Evolutionary conservation across 2,797 vertebrate genomes (phyloP).

Genomic region (Sebastes alutus): DNA sequence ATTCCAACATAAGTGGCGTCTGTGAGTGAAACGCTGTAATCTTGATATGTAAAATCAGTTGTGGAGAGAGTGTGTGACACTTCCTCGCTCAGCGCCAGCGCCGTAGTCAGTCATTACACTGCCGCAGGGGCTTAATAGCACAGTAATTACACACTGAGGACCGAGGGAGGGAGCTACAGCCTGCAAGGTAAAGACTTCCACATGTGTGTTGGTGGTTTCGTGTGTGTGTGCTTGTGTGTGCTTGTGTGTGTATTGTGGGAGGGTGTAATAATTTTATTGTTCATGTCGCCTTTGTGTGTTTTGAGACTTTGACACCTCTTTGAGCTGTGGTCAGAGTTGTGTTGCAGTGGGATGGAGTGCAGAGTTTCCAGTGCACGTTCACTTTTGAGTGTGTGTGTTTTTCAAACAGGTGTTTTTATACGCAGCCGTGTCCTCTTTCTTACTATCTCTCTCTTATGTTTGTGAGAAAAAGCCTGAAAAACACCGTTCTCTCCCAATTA

Average conservation of each 20-base stretch:
- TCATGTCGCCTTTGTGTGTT: slow-evolving; percentile 51
- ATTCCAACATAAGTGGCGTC: neutral
- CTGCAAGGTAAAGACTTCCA: slow-evolving; percentile 77
- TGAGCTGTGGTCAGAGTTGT: slow-evolving; percentile 49
- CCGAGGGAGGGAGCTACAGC: slow-evolving; percentile 52
- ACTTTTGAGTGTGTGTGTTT: neutral
- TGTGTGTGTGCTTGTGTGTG: slow-evolving; percentile 24
- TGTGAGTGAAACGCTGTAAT: slow-evolving; percentile 21
- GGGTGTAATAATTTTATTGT: slow-evolving; percentile 62
- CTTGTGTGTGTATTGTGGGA: neutral
- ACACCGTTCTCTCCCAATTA: slow-evolving; percentile 20
- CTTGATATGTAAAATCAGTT: slow-evolving; percentile 26
- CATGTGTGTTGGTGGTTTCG: slow-evolving; percentile 59
- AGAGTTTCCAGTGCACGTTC: slow-evolving; percentile 26
- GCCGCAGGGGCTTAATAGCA: slow-evolving; percentile 73
- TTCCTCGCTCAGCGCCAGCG: slow-evolving; percentile 46
- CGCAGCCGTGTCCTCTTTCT: neutral
- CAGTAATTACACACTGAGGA: slow-evolving; percentile 74
- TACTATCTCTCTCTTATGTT: neutral
- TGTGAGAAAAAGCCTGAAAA: slow-evolving; percentile 9
- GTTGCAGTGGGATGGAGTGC: slow-evolving; percentile 21
- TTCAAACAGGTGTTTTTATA: slow-evolving; percentile 37
- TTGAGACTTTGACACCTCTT: slow-evolving; percentile 48
- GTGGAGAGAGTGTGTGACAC: slow-evolving; percentile 60
- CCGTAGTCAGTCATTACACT: slow-evolving; percentile 68